Percentiles rank a stretch among this genome's conserved stretches.
phyloP scores from a whole-genome alignment of 2,888 invertebrate species.

The Dorcus hopei region DNA sequence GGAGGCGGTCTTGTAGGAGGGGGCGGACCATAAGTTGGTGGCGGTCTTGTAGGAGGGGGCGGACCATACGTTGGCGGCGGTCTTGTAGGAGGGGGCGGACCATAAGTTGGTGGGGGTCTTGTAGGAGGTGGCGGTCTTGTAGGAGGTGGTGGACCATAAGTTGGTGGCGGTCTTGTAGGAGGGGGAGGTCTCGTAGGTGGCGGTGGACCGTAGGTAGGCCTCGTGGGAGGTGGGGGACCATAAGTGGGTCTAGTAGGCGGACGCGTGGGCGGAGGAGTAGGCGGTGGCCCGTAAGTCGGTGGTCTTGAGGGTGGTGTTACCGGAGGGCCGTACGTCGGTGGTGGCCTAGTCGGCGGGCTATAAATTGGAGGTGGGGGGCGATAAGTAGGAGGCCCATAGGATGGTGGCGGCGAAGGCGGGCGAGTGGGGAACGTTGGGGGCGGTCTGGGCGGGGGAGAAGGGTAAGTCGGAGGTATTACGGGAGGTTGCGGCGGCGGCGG shows the following conservation, averaged over 20 bases:
- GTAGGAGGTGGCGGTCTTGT: conserved; percentile 4
- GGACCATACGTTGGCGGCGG: conserved; percentile 11
- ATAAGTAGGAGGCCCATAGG: conserved; percentile 17
- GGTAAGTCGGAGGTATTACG: conserved; percentile 17
- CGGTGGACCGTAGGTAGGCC: conserved; percentile 19
- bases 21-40: conserved; percentile 6
- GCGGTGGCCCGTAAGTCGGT: conserved; percentile 11
- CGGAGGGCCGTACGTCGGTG: conserved; percentile 18
- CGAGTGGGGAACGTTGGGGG: not conserved
- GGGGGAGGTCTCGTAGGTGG: not conserved
- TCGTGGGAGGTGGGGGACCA: conserved; percentile 11
- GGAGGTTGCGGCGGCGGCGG: conserved; percentile 27
- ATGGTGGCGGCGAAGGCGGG: conserved; percentile 18
- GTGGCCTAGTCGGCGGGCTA: conserved; percentile 5
- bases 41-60: conserved; percentile 15
- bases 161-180: not conserved
- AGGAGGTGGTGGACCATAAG: conserved; percentile 14
- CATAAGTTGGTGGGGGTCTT: conserved; percentile 8
- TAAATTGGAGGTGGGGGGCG: conserved; percentile 12
- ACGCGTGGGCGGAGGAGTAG: conserved; percentile 15
- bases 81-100: conserved; percentile 17
- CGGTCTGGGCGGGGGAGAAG: conserved; percentile 5
- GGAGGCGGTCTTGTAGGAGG: conserved; percentile 9
- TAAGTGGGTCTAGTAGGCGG: conserved; percentile 14
- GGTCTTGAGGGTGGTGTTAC: conserved; percentile 5